These are phyloP conservation scores for Drosophila infuscata DNA, from an alignment of 2,888 invertebrate species.

Conservation along the genomic window DNA sequence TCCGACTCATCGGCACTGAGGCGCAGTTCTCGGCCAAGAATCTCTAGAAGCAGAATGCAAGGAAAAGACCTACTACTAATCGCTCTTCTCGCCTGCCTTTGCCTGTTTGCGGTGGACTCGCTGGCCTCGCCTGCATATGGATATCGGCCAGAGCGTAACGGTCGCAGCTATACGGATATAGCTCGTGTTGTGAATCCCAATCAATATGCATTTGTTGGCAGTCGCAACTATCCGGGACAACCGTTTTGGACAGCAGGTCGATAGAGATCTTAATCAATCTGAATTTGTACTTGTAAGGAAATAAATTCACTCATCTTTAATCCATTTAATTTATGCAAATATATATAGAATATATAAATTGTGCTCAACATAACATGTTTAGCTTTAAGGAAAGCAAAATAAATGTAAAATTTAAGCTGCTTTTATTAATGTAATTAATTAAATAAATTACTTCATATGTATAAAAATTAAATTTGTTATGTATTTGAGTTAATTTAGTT, in stretches of 20 bases:
- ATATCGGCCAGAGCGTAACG: constrained; percentile 51
- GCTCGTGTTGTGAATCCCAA: constrained; percentile 89
- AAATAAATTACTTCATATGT: neutral
- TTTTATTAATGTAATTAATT: neutral
- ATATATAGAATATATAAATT: neutral
- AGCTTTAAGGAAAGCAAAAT: too few species aligned
- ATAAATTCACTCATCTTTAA: neutral
- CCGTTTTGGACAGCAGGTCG: constrained; percentile 86
- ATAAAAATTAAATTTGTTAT: neutral
- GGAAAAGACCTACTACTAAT: constrained; percentile 26
- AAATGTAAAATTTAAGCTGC: neutral
- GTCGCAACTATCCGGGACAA: constrained; percentile 86
- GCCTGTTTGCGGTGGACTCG: constrained; percentile 24
- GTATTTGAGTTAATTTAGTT: neutral
- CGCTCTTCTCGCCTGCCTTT: constrained; percentile 34
- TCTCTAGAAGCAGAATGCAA: constrained; percentile 48
- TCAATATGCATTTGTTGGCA: constrained; percentile 86
- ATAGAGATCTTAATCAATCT: constrained; percentile 4
- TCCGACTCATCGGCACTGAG: constrained; percentile 21
- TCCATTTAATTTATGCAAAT: neutral
- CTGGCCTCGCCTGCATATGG: constrained; percentile 32
- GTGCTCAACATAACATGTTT: neutral
- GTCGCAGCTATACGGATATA: constrained; percentile 89
- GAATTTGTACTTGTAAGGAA: neutral
- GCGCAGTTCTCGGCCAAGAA: constrained; percentile 51